Evolutionary conservation across 2,888 invertebrate species (phyloP), one percentile per base, ranked within the genome.

Genomic region (Schizaphis graminum): DNA sequence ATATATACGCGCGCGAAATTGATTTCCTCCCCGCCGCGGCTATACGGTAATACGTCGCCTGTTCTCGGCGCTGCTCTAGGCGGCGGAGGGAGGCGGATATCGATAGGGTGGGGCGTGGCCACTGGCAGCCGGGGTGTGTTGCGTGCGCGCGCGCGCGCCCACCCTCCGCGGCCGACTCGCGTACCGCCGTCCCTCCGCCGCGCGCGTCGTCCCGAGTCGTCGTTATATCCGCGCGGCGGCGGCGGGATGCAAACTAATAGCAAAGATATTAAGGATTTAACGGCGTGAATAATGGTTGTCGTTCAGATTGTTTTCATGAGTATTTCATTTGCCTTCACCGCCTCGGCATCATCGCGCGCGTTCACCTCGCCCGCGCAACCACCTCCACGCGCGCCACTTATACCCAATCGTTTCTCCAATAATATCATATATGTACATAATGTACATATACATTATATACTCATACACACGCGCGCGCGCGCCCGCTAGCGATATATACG

Each of bases 261-360:
- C 85, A n/a, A 89, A 91, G 90, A 91, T 91, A 91, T 91, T 94
- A 90, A 86, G 94, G 94, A 90, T 94, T 94, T 94, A 94, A 94
- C 94, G 94, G 94, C 94, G 94, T 94, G 94, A 94, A 94, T 94
- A 94, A 94, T 94, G 94, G 94, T 94, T 91, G 94, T 94, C 91
- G 94, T 94, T 94, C 91, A 87, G 94, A 94, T 91, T 94, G 94
- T 94, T 94, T 94, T 94, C 94, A 94, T 91, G 94, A 94, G 94
- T 94, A 94, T 94, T 94, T 94, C 94, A 94, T 94, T 94, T 91
- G 90, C 90, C 93, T 84, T n/a, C 85, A 8, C 57, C 67, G 1
- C 77, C 77, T 11, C 67, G 11, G 77, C 35, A 13, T 77, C 21
- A 35, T 35, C 77, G 2, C 35, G 41, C 77, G 35, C 77, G 21